A percentile compares a stretch with the other conserved stretches of the same genome.
Conservation (phyloP, 1,140 invertebrate species). For the Agrilus planipennis region DNA sequence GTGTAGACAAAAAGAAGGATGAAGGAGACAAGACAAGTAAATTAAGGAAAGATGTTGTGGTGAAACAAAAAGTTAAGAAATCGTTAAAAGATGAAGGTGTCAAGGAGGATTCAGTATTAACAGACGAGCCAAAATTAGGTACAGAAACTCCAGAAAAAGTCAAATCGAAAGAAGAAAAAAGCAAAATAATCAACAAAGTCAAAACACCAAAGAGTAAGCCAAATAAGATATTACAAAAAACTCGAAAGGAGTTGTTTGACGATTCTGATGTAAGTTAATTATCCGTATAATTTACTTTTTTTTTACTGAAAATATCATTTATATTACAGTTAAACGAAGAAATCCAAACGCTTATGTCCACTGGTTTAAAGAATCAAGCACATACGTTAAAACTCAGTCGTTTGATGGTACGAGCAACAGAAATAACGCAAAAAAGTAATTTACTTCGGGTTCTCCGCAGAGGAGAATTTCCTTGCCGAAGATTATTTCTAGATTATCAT, state of each 20-base stretch:
- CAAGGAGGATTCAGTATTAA: neutral
- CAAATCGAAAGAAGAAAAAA: constrained; percentile 20
- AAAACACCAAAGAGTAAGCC: constrained; percentile 22
- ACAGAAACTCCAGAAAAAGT: constrained; percentile 1
- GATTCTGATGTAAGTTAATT: constrained; percentile 52
- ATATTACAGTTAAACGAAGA: constrained; percentile 61
- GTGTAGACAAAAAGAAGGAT: constrained; percentile 24
- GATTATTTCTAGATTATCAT: constrained; percentile 91
- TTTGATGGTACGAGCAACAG: constrained; percentile 84
- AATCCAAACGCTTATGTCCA: constrained; percentile 55
- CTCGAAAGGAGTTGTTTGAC: constrained; percentile 42
- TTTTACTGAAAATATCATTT: constrained; percentile 11
- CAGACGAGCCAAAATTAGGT: constrained; percentile 7
- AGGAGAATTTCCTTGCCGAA: constrained; percentile 66
- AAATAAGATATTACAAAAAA: constrained; percentile 19
- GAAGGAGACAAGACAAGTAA: no score
- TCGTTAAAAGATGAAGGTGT: constrained; percentile 5
- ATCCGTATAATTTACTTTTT: constrained; percentile 11
- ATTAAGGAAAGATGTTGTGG: constrained; percentile 21
- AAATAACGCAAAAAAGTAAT: constrained; percentile 55
- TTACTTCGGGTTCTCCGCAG: constrained; percentile 56
- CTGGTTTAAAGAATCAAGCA: constrained; percentile 74
- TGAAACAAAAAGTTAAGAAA: no score
- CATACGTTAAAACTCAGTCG: constrained; percentile 80
- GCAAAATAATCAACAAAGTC: constrained; percentile 33